Percentiles rank a stretch among this genome's conserved stretches.
These are phyloP conservation scores for Indicator indicator DNA, from an alignment of 2,113 vertebrate genomes.

Conservation along the genomic window DNA sequence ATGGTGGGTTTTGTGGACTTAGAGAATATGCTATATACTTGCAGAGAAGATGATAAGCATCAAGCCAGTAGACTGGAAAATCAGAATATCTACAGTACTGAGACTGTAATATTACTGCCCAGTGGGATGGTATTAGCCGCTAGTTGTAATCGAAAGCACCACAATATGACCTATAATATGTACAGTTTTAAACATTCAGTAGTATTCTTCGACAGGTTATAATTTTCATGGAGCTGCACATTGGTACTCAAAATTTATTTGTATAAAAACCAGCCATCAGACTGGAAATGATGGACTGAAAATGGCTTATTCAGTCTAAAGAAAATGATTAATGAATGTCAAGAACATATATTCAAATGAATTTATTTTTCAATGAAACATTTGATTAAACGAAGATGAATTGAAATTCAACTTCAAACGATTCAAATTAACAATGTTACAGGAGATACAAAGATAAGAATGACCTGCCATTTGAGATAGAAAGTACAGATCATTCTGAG, in stretches of 20 bases:
- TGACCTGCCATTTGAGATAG: not conserved
- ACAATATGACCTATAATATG: not conserved
- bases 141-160: conserved; percentile 24
- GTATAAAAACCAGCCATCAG: not conserved
- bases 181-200: not conserved
- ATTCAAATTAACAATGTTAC: not conserved
- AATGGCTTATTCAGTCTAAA: conserved; percentile 3
- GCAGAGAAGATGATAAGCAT: conserved; percentile 17
- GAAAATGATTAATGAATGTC: not conserved
- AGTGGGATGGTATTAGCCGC: conserved; percentile 38
- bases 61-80: conserved; percentile 67
- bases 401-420: not conserved
- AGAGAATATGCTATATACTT: conserved; percentile 16
- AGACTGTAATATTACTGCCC: conserved; percentile 7
- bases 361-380: not conserved
- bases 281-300: conserved; percentile 1
- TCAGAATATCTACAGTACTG: conserved; percentile 45
- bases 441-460: not conserved
- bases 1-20: conserved; percentile 1
- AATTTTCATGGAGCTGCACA: not conserved
- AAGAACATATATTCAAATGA: not conserved
- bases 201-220: not conserved
- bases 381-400: not conserved
- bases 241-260: not conserved
- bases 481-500: not conserved